Percentiles rank a stretch among this genome's conserved stretches.
Evolutionary conservation across 2,113 vertebrate species (phyloP).

Genomic region (Acanthochromis polyacanthus): DNA sequence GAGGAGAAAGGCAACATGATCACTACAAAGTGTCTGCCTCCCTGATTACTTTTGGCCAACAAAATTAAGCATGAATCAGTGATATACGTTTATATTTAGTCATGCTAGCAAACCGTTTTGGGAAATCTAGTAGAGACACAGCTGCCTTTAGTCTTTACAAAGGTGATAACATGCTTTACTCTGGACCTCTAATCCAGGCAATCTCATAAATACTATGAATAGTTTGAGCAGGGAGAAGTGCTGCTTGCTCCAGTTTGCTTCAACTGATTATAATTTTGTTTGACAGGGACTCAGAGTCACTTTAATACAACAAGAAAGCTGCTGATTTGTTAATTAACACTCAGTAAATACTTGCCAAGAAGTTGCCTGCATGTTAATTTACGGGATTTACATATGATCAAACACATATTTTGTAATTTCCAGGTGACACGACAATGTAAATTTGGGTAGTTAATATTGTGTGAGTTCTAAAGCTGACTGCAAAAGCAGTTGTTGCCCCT

Average conservation of each 20-base stretch:
- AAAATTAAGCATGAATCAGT: too few species aligned
- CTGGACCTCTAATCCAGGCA: not conserved
- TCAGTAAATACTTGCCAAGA: not conserved
- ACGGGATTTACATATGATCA: too few species aligned
- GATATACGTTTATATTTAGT: too few species aligned
- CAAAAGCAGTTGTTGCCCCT: not conserved
- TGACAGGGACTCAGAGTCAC: too few species aligned
- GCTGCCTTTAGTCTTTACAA: constrained; percentile 8
- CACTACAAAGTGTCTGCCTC: not conserved
- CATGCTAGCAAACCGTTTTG: too few species aligned
- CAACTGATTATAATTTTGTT: too few species aligned
- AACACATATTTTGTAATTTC: not conserved
- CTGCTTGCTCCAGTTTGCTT: too few species aligned
- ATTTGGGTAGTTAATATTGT: not conserved
- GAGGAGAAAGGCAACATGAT: too few species aligned
- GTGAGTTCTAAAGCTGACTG: constrained; percentile 7
- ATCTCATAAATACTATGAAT: constrained; percentile 8
- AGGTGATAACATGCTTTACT: constrained; percentile 15
- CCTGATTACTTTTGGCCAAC: not conserved
- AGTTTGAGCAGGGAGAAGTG: not conserved
- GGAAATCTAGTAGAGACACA: too few species aligned
- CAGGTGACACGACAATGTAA: not conserved
- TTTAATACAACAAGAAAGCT: too few species aligned
- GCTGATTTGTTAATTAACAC: too few species aligned
- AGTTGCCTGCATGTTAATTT: not conserved